These are phyloP conservation scores for Ptyas mucosa DNA, from an alignment of 2,113 vertebrate genomes.

Conservation along the genomic window DNA sequence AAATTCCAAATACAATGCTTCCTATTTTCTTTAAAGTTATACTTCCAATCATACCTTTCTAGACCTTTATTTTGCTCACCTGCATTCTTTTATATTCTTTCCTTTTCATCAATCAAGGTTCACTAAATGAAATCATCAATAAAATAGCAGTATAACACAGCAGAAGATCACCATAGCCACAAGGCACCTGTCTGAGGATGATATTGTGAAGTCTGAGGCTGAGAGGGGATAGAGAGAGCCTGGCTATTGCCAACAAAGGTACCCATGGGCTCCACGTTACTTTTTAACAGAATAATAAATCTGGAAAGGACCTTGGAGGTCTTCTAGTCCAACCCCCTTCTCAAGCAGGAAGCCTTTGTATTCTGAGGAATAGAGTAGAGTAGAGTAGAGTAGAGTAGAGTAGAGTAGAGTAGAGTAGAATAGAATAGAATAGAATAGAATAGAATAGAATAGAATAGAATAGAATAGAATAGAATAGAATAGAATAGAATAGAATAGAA, in stretches of 20 bases:
- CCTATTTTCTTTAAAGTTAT: background rate
- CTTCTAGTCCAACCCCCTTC: background rate
- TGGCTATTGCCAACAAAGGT: background rate
- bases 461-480: too few species aligned
- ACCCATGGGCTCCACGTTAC: background rate
- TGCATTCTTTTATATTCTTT: background rate
- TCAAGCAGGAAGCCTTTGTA: background rate
- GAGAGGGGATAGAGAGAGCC: background rate
- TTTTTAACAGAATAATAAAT: background rate
- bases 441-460: too few species aligned
- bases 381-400: background rate
- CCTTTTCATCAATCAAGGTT: background rate
- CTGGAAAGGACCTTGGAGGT: background rate
- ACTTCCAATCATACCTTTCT: background rate
- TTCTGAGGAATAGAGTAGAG: background rate
- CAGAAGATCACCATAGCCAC: background rate
- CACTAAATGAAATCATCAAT: background rate
- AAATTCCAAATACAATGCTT: accelerated
- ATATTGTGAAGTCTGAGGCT: background rate
- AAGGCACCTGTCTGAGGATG: background rate
- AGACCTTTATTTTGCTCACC: background rate
- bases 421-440: too few species aligned
- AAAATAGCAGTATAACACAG: background rate
- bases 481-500: too few species aligned
- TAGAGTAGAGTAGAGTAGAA: too few species aligned